These are phyloP conservation scores for Sardinella longiceps DNA, from an alignment of 2,797 vertebrate species.

Conservation along the genomic window DNA sequence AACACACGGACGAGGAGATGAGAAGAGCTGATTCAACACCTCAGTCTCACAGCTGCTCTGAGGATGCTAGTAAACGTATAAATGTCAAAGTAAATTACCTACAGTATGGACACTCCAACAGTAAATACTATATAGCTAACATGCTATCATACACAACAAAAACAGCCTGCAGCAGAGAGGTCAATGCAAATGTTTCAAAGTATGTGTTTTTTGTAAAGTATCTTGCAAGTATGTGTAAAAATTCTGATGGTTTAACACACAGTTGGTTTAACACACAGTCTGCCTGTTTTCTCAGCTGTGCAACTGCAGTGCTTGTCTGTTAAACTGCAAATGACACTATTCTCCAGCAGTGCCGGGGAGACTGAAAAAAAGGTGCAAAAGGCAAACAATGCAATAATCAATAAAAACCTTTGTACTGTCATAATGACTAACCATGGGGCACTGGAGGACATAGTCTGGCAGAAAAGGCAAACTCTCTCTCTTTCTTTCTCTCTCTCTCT, in stretches of 20 bases:
- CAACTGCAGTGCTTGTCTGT: not conserved
- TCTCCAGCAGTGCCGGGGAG: not conserved
- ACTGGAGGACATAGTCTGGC: not conserved
- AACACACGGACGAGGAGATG: not conserved
- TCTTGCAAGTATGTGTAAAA: not conserved
- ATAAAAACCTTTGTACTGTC: conserved; percentile 4
- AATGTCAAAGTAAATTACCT: not conserved
- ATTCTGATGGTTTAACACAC: not conserved
- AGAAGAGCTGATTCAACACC: not conserved
- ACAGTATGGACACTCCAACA: not conserved
- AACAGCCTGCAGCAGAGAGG: not conserved
- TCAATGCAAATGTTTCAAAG: not conserved
- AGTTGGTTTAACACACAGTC: not conserved
- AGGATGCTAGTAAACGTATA: not conserved
- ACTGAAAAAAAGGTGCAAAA: not conserved
- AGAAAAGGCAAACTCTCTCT: not conserved
- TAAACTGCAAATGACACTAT: not conserved
- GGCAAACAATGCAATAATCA: conserved; percentile 20
- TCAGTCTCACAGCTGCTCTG: not conserved
- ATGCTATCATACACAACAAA: not conserved
- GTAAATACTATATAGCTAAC: not conserved
- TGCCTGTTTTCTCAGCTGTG: not conserved
- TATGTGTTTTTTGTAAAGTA: not conserved
- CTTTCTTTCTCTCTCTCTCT: not conserved
- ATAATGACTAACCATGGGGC: not conserved